phyloP scores from a whole-genome alignment of 2,797 vertebrate genomes.

The Bovichtus diacanthus region DNA sequence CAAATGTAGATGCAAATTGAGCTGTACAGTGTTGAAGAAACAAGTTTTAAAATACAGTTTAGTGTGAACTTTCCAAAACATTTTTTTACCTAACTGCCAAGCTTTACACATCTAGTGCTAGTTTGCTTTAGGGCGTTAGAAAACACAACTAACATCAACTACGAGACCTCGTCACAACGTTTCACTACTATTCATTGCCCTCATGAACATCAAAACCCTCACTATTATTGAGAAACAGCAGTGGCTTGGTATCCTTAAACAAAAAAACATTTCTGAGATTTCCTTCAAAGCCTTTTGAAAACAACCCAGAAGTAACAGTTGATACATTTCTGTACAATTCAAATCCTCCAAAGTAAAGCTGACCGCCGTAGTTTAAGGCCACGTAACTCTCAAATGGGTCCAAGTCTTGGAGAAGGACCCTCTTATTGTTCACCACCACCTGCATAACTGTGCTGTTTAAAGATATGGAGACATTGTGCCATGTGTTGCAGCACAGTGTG shows the following conservation, averaged over 20 bases:
- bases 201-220: conserved; percentile 90
- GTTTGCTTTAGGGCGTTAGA: not conserved
- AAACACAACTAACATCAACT: conserved; percentile 6
- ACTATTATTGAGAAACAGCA: conserved; percentile 80
- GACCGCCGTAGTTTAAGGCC: conserved; percentile 87
- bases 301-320: conserved; percentile 85
- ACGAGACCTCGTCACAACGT: not conserved
- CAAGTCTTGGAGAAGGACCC: conserved; percentile 84
- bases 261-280: conserved; percentile 87
- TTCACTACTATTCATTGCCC: conserved; percentile 66
- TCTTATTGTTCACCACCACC: conserved; percentile 80
- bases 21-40: not conserved
- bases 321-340: conserved; percentile 84
- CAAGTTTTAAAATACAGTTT: not conserved
- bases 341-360: conserved; percentile 91
- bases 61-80: not conserved
- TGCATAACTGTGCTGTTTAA: conserved; percentile 87
- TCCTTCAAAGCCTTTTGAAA: conserved; percentile 86
- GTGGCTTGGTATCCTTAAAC: conserved; percentile 85
- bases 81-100: not conserved
- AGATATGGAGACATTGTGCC: conserved; percentile 83
- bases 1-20: not conserved
- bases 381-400: conserved; percentile 88
- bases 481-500: conserved; percentile 80
- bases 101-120: not conserved